phyloP scores from a whole-genome alignment of 2,113 vertebrate species.

The Oriolus oriolus region DNA sequence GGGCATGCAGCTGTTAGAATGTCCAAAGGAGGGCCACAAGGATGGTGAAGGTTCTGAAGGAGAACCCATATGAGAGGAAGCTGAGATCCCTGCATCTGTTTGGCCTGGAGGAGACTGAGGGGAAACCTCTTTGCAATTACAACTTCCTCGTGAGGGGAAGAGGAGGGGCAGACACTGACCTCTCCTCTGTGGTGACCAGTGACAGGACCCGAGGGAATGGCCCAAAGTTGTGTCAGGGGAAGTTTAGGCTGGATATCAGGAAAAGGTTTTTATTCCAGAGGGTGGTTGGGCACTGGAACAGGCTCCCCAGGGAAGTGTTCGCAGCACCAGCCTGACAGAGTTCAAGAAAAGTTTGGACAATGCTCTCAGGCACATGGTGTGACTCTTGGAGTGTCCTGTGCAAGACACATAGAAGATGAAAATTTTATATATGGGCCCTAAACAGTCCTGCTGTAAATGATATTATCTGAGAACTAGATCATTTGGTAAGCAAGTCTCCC shows the following conservation, averaged over 20 bases:
- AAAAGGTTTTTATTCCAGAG: not conserved
- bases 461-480: not conserved
- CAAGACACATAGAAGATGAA: not conserved
- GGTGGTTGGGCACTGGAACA: not conserved
- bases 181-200: not conserved
- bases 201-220: rapidly evolving
- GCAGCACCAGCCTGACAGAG: not conserved
- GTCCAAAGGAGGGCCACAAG: not conserved
- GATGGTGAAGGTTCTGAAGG: not conserved
- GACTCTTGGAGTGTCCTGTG: not conserved
- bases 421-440: not conserved
- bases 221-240: not conserved
- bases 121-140: not conserved
- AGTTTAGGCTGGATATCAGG: not conserved
- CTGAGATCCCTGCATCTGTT: not conserved
- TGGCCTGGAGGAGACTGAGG: not conserved
- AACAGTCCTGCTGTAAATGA: not conserved
- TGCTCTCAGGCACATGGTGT: not conserved
- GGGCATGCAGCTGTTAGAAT: not conserved
- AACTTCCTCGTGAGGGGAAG: not conserved
- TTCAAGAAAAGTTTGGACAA: not conserved
- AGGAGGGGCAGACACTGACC: too few relatives aligned
- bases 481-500: not conserved
- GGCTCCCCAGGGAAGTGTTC: not conserved
- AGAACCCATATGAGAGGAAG: not conserved